Evolutionary conservation across 2,797 vertebrate genomes (phyloP), one percentile per base, ranked within the genome.

Genomic region (Margarornis squamiger): DNA sequence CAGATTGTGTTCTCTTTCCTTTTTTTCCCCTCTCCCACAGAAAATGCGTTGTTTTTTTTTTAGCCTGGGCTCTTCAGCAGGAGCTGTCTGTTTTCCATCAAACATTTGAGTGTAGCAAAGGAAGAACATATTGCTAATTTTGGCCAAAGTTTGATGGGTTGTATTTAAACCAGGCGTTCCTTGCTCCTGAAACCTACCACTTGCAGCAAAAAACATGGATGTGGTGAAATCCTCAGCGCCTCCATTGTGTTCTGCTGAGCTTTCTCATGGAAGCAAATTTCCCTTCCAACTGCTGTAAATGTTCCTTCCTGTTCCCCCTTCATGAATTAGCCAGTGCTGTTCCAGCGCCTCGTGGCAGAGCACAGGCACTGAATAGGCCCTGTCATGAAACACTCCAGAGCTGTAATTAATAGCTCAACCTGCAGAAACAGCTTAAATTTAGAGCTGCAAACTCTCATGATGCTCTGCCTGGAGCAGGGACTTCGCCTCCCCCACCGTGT

Each of bases 321-420:
- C 86, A 75, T 86, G 88, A 95, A 81, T 92, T 94, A 88, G 29
- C 90, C n/a, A 9, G 36, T 79, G 85, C 77, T 85, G 2, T 70
- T 85, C 67, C 86, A 38, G 80, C 2, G 4, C 86, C 84, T 88
- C 11, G 1, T 95, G 88, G 91, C 89, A 90, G 70, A 84, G 84
- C 86, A 26, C 91, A 13, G 43, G 10, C 77, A 20, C 46, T 87
- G 93, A 92, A 82, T 27, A 87, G 81, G 67, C 71, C 22, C 78
- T 86, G 88, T 77, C 93, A 20, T 23, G 63, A 92, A 95, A 78
- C 89, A 34, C 74, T 94, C 81, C 89, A 82, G 84, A 75, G 27
- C 81, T 49, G 77, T 75, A 94, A 93, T 94, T 93, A 96, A 87
- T 82, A 79, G 63, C 92, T 95, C 82, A 86, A 86, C 85, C 75